Evolutionary conservation across 2,113 vertebrate genomes (phyloP).

Genomic region (Tragelaphus imberbis): DNA sequence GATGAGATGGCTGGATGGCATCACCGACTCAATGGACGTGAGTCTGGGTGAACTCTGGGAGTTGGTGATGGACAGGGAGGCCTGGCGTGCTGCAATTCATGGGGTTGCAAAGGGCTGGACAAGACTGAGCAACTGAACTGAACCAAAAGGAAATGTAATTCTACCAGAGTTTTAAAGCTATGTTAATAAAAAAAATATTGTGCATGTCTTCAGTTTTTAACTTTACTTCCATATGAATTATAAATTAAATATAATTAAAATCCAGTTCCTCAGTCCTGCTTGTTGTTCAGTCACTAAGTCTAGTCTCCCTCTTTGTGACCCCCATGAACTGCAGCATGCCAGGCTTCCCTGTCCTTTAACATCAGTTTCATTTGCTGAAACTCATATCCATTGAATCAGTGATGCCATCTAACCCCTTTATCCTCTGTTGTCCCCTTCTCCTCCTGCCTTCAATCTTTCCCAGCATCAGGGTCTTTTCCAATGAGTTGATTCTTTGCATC

Average conservation of each 20-base stretch:
- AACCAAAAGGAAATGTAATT: not conserved
- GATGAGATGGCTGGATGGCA: too few relatives aligned
- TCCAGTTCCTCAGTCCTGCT: not conserved
- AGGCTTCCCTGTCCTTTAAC: not conserved
- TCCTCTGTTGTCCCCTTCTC: not conserved
- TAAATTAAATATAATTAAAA: not conserved
- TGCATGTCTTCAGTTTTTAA: not conserved
- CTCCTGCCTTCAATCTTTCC: not conserved
- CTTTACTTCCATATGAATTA: not conserved
- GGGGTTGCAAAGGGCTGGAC: too few relatives aligned
- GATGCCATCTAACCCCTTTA: not conserved
- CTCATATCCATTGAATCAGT: not conserved
- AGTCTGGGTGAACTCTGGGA: too few relatives aligned
- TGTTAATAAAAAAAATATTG: not conserved
- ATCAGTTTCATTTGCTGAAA: not conserved
- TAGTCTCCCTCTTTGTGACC: not conserved
- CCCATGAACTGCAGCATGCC: not conserved
- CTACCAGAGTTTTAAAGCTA: not conserved
- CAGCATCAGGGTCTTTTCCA: not conserved
- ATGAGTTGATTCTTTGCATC: not conserved
- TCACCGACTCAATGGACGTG: too few relatives aligned
- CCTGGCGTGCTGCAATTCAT: too few relatives aligned
- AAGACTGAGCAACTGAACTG: too few relatives aligned
- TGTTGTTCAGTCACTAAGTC: not conserved
- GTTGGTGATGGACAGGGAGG: too few relatives aligned